These are phyloP conservation scores for Pelvicachromis taeniatus DNA, from an alignment of 2,113 vertebrate genomes.

Conservation along the genomic window DNA sequence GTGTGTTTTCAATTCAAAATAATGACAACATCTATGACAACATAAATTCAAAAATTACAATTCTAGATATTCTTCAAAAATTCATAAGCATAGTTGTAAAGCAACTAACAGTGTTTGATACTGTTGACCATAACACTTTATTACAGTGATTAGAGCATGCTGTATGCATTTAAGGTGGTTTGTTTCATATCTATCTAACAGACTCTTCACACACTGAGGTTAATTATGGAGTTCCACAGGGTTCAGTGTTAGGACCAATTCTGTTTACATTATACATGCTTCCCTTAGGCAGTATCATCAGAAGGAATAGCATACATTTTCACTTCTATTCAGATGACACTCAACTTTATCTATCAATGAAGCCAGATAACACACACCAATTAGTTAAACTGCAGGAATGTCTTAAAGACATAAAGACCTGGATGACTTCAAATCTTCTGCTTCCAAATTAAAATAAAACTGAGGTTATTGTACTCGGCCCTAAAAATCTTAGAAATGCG, in stretches of 20 bases:
- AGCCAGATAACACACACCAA: neutral
- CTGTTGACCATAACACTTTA: neutral
- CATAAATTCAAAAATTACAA: neutral
- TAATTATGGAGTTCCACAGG: neutral
- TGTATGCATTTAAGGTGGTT: neutral
- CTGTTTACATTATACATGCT: neutral
- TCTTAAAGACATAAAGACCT: neutral
- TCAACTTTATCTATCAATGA: neutral
- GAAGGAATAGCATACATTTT: neutral
- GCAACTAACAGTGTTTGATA: neutral
- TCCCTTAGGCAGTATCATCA: neutral
- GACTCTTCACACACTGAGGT: neutral
- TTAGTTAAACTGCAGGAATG: neutral
- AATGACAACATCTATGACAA: neutral
- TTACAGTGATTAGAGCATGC: neutral
- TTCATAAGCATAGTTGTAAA: neutral
- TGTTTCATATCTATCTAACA: neutral
- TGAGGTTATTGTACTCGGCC: neutral
- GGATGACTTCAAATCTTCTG: too few relatives aligned
- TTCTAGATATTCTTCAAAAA: neutral
- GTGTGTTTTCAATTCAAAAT: too few relatives aligned
- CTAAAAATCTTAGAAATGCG: neutral
- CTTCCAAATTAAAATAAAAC: too few relatives aligned
- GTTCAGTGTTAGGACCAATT: neutral
- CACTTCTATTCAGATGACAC: neutral